These are phyloP conservation scores for Corythornis vintsioides DNA, from an alignment of 2,113 vertebrate genomes.

Conservation along the genomic window DNA sequence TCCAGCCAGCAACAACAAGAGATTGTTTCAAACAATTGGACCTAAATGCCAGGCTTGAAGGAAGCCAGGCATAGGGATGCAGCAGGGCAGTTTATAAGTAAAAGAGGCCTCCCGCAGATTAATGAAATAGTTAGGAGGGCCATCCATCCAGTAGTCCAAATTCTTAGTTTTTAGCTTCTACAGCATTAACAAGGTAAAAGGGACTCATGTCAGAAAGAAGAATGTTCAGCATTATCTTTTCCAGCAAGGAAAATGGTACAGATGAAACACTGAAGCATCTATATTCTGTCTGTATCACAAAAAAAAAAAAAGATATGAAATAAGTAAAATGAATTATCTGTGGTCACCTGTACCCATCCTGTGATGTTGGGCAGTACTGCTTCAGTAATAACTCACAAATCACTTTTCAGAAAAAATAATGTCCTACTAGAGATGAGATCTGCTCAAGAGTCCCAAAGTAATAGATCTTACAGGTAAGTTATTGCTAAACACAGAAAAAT, in stretches of 20 bases:
- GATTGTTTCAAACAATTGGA: conserved; percentile 48
- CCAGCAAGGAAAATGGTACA: background rate
- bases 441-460: background rate
- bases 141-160: background rate
- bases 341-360: background rate
- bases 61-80: background rate
- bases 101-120: background rate
- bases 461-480: background rate
- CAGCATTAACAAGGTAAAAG: conserved; percentile 4
- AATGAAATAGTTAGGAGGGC: background rate
- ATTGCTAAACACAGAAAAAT: background rate
- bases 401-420: background rate
- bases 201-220: background rate
- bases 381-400: background rate
- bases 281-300: background rate
- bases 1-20: conserved; percentile 48
- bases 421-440: background rate
- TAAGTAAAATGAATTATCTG: background rate
- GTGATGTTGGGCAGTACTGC: background rate
- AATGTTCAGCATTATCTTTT: background rate
- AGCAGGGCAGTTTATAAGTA: background rate
- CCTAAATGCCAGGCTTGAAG: conserved; percentile 37
- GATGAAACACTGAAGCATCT: background rate
- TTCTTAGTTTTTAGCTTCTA: background rate
- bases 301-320: background rate